Conservation (phyloP, 2,888 invertebrate genomes). For the Parthenolecanium corni region DNA sequence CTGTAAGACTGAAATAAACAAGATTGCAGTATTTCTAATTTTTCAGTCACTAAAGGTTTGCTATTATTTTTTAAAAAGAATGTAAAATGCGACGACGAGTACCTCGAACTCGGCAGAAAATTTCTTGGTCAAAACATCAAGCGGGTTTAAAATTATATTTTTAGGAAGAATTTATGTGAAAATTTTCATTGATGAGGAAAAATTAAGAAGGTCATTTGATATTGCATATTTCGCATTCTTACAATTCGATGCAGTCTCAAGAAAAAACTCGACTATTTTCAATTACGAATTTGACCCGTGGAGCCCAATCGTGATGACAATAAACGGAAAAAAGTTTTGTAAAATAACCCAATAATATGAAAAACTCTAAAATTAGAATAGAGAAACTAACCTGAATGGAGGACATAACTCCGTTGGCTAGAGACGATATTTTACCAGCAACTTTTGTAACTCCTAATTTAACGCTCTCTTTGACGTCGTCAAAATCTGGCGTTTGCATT, state of each 20-base stretch:
- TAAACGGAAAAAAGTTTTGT: background rate
- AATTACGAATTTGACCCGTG: background rate
- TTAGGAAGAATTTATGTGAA: no score
- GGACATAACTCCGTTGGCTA: slow-evolving; percentile 88
- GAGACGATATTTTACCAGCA: slow-evolving; percentile 86
- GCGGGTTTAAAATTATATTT: no score
- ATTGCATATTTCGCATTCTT: no score
- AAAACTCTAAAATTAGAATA: background rate
- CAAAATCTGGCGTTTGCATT: slow-evolving; percentile 54
- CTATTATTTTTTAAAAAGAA: no score
- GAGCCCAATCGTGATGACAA: background rate
- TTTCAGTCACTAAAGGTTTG: no score
- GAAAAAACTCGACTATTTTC: background rate
- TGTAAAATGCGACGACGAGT: no score
- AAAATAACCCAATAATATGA: background rate
- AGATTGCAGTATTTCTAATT: no score
- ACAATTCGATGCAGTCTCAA: background rate
- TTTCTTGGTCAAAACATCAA: no score
- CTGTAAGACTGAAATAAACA: no score
- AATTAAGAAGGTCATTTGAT: no score
- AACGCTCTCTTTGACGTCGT: slow-evolving; percentile 94
- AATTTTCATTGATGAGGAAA: no score
- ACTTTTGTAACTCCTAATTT: slow-evolving; percentile 94
- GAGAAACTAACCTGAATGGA: slow-evolving; percentile 62
- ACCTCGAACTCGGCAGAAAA: no score